Base-by-base conservation (phyloP, 2,113 vertebrate species). In the Corydoras sp. region DNA sequence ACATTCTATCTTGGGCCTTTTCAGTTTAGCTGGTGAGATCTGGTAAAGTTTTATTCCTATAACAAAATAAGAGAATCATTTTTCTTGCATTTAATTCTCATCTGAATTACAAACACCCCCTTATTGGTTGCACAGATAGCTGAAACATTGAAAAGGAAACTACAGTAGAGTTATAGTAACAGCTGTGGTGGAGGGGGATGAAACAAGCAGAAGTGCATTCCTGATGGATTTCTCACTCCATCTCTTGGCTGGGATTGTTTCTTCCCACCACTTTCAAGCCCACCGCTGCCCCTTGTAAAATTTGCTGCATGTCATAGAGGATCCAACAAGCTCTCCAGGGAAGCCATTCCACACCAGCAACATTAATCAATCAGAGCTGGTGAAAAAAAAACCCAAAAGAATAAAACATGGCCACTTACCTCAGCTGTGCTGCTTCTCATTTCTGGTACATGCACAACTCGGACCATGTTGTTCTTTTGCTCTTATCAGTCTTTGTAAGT, bases 231-330 rank as follows among this genome's bases (percentile, higher is more conserved):
- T 90, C 91, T 93, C 91, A 93, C 84, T 79, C 86, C 82, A 24
- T 80, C 71, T 89, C 87, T 93, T 94, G 93, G 93, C 90, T 86
- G 74, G 56, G 79, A 75, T 73, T 58, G 68, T 79, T 81, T 79
- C 92, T 95, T 95, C 94, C 92, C 93, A 93, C 91, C 92, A 85
- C 89, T 87, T 87, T 82, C 87, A 87, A 87, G 86, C 85, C 84
- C 83, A 77, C 89, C 75, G 82, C 87, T 86, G 82, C 87, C 88
- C 80, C 87, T 85, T 86, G 86, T 90, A 89, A 89, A 91, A 91
- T 85, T 82, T 88, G 85, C 88, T 88, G 86, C 85, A 78, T 91
- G 88, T 89, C 88, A 91, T 85, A 83, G 80, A 76, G 61, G 80
- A 82, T 88, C 84, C 85, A 84, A 83, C 72, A 69, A 81, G 71